Percentiles rank a stretch among this genome's conserved stretches.
Conservation (phyloP, 2,888 invertebrate species). For the Sarcophaga carnaria region DNA sequence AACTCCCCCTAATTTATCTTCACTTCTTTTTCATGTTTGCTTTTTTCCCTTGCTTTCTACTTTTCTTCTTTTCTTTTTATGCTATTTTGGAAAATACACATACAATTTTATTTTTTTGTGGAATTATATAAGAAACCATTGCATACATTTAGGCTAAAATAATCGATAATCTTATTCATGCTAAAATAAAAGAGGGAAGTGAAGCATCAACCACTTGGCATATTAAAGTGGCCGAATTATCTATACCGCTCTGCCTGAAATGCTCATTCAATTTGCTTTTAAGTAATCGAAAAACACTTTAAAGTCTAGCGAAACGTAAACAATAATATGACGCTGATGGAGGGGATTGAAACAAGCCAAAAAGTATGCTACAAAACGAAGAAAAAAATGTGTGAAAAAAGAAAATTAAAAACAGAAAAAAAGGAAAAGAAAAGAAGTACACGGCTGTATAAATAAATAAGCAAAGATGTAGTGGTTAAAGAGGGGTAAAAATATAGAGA, state of each 20-base stretch:
- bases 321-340: constrained; percentile 52
- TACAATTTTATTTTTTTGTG: background rate
- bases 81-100: background rate
- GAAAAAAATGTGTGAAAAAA: constrained; percentile 38
- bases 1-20: background rate
- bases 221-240: constrained; percentile 67
- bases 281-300: constrained; percentile 78
- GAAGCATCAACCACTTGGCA: constrained; percentile 11
- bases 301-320: constrained; percentile 70
- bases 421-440: constrained; percentile 1
- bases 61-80: background rate
- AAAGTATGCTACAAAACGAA: constrained; percentile 58
- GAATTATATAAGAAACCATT: constrained; percentile 18
- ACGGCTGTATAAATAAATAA: constrained; percentile 41
- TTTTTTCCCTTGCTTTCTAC: background rate
- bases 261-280: constrained; percentile 76
- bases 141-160: constrained; percentile 48
- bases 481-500: background rate
- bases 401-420: constrained; percentile 7
- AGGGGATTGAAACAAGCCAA: constrained; percentile 1
- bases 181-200: constrained; percentile 4
- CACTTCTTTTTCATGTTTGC: background rate
- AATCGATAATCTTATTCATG: constrained; percentile 46
- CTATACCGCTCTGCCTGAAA: constrained; percentile 44
- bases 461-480: background rate